A percentile compares a stretch with the other conserved stretches of the same genome.
Conservation (phyloP, 2,797 vertebrate species). For the Chiloscyllium punctatum region DNA sequence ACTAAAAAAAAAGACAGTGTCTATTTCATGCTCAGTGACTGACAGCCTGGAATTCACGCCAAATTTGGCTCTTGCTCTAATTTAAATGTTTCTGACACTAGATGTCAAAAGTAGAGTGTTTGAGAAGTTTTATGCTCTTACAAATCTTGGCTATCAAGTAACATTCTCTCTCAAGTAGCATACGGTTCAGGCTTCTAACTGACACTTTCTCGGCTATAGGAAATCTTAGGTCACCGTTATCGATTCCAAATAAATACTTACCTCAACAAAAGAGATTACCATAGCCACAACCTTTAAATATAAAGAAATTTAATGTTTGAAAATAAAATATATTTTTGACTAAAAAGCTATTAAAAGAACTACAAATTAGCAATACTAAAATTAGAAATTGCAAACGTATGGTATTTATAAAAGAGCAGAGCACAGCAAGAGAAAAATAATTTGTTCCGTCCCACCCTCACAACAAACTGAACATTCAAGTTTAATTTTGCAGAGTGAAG, state of each 20-base stretch:
- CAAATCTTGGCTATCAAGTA: not conserved
- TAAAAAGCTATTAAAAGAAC: not conserved
- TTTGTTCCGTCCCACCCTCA: too few relatives aligned
- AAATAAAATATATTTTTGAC: not conserved
- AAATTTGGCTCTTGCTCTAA: not conserved
- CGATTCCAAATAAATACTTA: not conserved
- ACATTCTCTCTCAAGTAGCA: not conserved
- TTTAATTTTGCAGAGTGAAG: not conserved
- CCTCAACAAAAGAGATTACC: not conserved
- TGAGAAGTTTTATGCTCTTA: not conserved
- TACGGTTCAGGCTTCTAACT: not conserved
- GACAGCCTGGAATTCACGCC: not conserved
- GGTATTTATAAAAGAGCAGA: not conserved
- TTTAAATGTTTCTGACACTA: not conserved
- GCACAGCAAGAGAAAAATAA: not conserved
- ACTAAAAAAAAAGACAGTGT: too few relatives aligned
- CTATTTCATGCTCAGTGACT: too few relatives aligned
- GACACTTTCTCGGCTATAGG: not conserved
- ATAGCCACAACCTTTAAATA: not conserved
- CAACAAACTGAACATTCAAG: not conserved
- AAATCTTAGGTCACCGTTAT: not conserved
- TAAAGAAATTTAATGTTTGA: not conserved
- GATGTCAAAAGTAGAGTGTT: not conserved
- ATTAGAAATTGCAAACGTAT: not conserved
- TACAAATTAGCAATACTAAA: not conserved